Conservation (phyloP, 2,113 vertebrate species). For the Martes martes region DNA sequence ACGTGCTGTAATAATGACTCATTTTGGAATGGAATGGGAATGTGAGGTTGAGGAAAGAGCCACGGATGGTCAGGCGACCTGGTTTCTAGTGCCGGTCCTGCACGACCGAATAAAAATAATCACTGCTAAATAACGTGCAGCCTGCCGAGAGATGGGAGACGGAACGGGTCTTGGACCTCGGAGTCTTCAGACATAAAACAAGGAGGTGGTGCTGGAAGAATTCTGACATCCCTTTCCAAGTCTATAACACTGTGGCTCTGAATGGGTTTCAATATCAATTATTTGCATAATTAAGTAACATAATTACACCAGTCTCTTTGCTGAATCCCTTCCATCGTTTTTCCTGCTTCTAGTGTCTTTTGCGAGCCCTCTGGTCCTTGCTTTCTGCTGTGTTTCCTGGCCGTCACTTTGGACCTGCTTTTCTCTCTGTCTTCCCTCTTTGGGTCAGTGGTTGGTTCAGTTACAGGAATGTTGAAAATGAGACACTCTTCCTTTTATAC, state of each 20-base stretch:
- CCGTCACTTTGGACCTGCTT: not conserved
- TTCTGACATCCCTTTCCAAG: not conserved
- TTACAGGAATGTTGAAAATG: not conserved
- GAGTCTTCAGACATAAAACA: not conserved
- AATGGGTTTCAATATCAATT: not conserved
- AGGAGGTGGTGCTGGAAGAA: not conserved
- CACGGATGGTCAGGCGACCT: not conserved
- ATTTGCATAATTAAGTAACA: not conserved
- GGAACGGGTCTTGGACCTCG: not conserved
- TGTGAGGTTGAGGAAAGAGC: not conserved
- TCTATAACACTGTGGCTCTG: not conserved
- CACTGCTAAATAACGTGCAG: no score
- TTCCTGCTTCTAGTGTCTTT: not conserved
- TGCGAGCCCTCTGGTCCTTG: not conserved
- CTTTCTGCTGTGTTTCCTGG: not conserved
- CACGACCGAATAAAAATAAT: not conserved
- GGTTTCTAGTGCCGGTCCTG: not conserved
- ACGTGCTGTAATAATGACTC: not conserved
- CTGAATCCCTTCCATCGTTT: not conserved
- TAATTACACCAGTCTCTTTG: not conserved
- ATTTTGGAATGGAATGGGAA: not conserved
- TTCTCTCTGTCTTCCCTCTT: not conserved
- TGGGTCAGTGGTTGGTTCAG: not conserved
- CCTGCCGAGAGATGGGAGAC: not conserved
- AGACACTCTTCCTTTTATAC: not conserved